Conservation (phyloP, 2,113 vertebrate genomes). For the Thermophis baileyi region DNA sequence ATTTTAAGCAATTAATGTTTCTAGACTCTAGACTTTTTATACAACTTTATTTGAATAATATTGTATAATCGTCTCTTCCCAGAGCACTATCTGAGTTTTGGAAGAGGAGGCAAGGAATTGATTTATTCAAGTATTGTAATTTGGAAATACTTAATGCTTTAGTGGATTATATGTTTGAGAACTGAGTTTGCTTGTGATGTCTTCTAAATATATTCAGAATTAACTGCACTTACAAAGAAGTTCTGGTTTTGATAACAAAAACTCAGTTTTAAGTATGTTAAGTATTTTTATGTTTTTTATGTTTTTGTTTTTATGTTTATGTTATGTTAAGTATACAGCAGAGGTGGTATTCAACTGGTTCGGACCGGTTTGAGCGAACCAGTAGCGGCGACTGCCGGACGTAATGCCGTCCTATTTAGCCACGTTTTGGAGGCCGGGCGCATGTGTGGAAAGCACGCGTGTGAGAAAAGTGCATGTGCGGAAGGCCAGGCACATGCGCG, state of each 20-base stretch:
- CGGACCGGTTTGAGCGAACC: too few species aligned
- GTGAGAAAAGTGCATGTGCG: too few species aligned
- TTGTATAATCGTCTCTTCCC: constrained; percentile 37
- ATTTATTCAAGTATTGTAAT: constrained; percentile 58
- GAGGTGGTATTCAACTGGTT: too few species aligned
- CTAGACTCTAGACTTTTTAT: constrained; percentile 56
- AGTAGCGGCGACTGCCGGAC: too few species aligned
- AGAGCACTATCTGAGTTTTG: constrained; percentile 56
- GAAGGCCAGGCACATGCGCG: too few species aligned
- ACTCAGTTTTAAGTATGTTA: not conserved
- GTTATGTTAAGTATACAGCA: not conserved
- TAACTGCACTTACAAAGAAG: constrained; percentile 60
- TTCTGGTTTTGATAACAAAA: constrained; percentile 45
- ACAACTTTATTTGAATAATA: constrained; percentile 56
- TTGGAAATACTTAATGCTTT: constrained; percentile 54
- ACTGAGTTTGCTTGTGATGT: constrained; percentile 47
- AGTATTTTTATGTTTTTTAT: not conserved
- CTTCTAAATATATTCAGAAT: constrained; percentile 28
- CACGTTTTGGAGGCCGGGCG: too few species aligned
- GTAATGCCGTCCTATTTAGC: too few species aligned
- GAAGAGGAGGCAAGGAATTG: constrained; percentile 50
- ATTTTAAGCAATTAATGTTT: constrained; percentile 55
- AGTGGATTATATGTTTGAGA: constrained; percentile 39
- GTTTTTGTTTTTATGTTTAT: not conserved
- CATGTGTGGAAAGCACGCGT: too few species aligned